Percentiles rank a stretch among this genome's conserved stretches.
phyloP scores from a whole-genome alignment of 2,113 vertebrate species.

The Lampris megalopsis region DNA sequence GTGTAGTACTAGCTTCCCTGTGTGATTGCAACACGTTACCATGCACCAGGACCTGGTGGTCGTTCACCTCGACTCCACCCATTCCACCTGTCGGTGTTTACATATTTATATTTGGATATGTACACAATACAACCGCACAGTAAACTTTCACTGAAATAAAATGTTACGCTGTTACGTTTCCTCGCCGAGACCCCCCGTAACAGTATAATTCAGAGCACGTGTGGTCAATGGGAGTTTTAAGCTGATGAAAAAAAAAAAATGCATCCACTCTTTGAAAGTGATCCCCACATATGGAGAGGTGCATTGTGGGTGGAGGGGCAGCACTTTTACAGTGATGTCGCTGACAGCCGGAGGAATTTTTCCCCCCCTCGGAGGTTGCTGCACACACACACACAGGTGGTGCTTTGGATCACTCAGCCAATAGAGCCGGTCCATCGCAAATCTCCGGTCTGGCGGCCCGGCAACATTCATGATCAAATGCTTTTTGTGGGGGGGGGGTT shows the following conservation, averaged over 20 bases:
- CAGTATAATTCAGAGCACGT: not conserved
- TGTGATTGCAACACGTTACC: constrained; percentile 1
- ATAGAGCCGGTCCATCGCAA: constrained; percentile 53
- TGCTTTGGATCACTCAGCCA: constrained; percentile 52
- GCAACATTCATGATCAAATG: constrained; percentile 56
- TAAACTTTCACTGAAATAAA: constrained; percentile 21
- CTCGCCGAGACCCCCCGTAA: constrained; percentile 5
- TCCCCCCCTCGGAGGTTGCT: constrained; percentile 15
- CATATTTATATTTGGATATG: constrained; percentile 21
- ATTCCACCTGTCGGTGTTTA: constrained; percentile 16
- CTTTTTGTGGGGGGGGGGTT: not conserved
- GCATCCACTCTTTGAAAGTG: not conserved
- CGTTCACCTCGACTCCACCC: not conserved
- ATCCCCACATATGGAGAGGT: constrained; percentile 39
- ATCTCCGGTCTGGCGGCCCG: constrained; percentile 60
- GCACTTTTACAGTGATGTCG: constrained; percentile 16
- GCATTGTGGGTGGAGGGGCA: constrained; percentile 23
- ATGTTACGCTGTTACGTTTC: constrained; percentile 23
- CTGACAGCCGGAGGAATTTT: constrained; percentile 43
- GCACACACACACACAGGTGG: constrained; percentile 40
- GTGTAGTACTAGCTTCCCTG: constrained; percentile 22
- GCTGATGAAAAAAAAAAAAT: not conserved
- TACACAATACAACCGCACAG: constrained; percentile 5
- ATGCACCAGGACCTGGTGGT: not conserved
- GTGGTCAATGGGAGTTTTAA: not conserved